Conservation (phyloP, 2,888 invertebrate genomes). For the Platycheirus rosarum region DNA sequence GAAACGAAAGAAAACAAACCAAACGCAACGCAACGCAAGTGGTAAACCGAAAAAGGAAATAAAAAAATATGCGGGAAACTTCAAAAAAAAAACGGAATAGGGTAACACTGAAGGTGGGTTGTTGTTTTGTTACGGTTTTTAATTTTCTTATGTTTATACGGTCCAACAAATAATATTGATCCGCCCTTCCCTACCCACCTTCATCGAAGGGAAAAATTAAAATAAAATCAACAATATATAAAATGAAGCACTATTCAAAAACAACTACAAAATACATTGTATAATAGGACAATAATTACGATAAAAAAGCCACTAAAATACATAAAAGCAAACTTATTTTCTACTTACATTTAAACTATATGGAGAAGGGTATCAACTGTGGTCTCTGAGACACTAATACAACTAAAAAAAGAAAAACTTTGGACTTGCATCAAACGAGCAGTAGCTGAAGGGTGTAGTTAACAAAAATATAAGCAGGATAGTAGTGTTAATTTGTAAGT, state of each 20-base stretch:
- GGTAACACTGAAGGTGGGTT: too few species aligned
- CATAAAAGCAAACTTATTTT: constrained; percentile 58
- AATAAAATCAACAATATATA: constrained; percentile 14
- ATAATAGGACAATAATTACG: neutral
- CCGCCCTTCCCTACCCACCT: constrained; percentile 43
- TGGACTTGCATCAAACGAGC: constrained; percentile 30
- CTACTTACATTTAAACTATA: constrained; percentile 69
- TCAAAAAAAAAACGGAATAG: constrained; percentile 18
- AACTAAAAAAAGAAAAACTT: constrained; percentile 44
- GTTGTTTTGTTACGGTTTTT: too few species aligned
- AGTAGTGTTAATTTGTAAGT: constrained; percentile 36
- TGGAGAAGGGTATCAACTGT: constrained; percentile 55
- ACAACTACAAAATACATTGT: neutral
- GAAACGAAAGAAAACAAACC: constrained; percentile 82
- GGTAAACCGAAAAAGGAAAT: constrained; percentile 62
- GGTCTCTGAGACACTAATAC: constrained; percentile 63
- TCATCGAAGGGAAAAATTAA: constrained; percentile 20
- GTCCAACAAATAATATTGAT: neutral
- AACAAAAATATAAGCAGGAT: constrained; percentile 34
- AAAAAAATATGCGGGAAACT: constrained; percentile 49
- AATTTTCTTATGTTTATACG: too few species aligned
- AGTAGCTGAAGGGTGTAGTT: constrained; percentile 51
- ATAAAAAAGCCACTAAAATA: constrained; percentile 20
- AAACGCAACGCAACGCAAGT: constrained; percentile 63
- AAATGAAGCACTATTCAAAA: constrained; percentile 2